Percentiles rank a stretch among this genome's conserved stretches.
Conservation (phyloP, 30 jellyfish, hydroid and myxozoan species). For the Hydractinia symbiolongicarpus region DNA sequence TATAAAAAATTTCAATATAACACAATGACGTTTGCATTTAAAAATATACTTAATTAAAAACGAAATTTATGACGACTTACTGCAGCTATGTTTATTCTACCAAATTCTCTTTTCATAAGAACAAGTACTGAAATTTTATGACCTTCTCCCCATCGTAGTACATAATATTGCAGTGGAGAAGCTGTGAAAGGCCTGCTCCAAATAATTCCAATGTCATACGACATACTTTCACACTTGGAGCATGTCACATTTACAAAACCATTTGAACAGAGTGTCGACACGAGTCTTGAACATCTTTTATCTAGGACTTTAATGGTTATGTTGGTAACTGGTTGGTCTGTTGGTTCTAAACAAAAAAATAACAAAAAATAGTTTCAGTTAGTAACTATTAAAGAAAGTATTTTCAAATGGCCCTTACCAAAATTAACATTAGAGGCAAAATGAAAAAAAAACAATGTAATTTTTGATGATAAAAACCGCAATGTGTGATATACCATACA, state of each 20-base stretch:
- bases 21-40: too few relatives aligned
- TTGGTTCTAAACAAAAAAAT: background rate
- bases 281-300: background rate
- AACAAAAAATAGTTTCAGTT: background rate
- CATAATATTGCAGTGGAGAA: background rate
- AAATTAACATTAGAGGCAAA: background rate
- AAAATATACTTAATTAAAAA: too few relatives aligned
- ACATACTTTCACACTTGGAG: background rate
- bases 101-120: too few relatives aligned
- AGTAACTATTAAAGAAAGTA: background rate
- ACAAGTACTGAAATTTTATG: too few relatives aligned
- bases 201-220: background rate
- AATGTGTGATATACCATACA: too few relatives aligned
- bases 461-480: background rate
- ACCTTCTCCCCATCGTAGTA: constrained; percentile 1
- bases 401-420: background rate
- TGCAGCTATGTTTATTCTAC: too few relatives aligned
- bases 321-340: constrained; percentile 11
- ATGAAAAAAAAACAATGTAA: background rate
- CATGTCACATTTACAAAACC: constrained; percentile 13
- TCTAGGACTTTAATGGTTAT: background rate
- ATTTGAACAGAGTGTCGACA: background rate
- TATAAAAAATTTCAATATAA: too few relatives aligned
- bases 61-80: too few relatives aligned
- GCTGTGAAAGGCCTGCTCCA: background rate